phyloP scores from a whole-genome alignment of 2,888 invertebrate species.

The Dusona sp. region DNA sequence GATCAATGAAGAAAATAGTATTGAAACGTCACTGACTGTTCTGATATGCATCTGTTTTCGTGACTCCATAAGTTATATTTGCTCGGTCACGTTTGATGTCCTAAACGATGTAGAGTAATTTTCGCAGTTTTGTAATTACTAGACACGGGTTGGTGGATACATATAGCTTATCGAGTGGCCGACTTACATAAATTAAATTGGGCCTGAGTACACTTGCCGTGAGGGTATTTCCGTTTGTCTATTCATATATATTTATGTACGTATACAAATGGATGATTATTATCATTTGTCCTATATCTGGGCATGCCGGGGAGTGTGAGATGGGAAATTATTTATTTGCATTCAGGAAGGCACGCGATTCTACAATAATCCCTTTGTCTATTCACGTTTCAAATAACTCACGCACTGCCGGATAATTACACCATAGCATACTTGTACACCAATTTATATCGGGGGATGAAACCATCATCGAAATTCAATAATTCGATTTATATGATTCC shows the following conservation, averaged over 20 bases:
- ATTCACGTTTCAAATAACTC: neutral
- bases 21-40: neutral
- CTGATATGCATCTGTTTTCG: slow-evolving; percentile 12
- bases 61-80: slow-evolving; percentile 9
- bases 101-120: slow-evolving; percentile 21
- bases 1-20: neutral
- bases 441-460: neutral
- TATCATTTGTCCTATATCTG: slow-evolving; percentile 51
- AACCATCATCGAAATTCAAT: neutral
- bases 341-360: slow-evolving; percentile 41
- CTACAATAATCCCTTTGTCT: slow-evolving; percentile 22
- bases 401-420: slow-evolving; percentile 7
- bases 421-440: neutral
- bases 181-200: slow-evolving; percentile 59
- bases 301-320: slow-evolving; percentile 3
- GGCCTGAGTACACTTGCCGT: slow-evolving; percentile 1
- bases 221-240: slow-evolving; percentile 27
- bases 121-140: slow-evolving; percentile 12
- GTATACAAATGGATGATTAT: slow-evolving; percentile 34
- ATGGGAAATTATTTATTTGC: slow-evolving; percentile 30
- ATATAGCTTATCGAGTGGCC: slow-evolving; percentile 58
- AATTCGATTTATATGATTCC: slow-evolving; percentile 25
- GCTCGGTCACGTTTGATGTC: slow-evolving; percentile 27
- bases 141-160: slow-evolving; percentile 1
- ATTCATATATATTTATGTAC: neutral